These are phyloP conservation scores for Numenius arquata DNA, from an alignment of 2,113 vertebrate species.

Conservation along the genomic window DNA sequence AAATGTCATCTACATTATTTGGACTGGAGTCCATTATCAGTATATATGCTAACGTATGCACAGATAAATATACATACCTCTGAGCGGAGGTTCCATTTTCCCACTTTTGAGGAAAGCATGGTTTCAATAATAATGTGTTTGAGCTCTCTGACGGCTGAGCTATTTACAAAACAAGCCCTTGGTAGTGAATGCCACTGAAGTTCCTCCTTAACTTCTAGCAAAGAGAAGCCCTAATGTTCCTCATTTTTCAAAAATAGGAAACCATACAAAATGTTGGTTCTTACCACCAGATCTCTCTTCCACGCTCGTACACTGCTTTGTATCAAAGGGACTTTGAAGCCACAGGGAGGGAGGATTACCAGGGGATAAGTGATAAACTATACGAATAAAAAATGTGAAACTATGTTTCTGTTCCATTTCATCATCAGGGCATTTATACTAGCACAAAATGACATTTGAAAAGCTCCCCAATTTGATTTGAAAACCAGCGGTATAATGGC, in stretches of 20 bases:
- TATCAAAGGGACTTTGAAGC: neutral
- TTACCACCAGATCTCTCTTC: neutral
- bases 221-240: neutral
- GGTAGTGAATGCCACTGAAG: neutral
- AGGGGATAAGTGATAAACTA: neutral
- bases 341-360: neutral
- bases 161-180: neutral
- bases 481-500: neutral
- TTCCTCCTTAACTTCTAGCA: neutral
- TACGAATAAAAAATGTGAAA: neutral
- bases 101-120: neutral
- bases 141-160: neutral
- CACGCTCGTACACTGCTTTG: neutral
- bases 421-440: neutral
- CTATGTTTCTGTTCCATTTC: neutral
- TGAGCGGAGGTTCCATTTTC: neutral
- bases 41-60: neutral
- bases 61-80: neutral
- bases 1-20: neutral
- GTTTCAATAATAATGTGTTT: neutral
- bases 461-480: neutral
- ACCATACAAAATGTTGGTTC: neutral
- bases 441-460: neutral
- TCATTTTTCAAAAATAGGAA: neutral
- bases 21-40: neutral